Evolutionary conservation across 2,797 vertebrate genomes (phyloP).

Genomic region (Nyctalus aviator): DNA sequence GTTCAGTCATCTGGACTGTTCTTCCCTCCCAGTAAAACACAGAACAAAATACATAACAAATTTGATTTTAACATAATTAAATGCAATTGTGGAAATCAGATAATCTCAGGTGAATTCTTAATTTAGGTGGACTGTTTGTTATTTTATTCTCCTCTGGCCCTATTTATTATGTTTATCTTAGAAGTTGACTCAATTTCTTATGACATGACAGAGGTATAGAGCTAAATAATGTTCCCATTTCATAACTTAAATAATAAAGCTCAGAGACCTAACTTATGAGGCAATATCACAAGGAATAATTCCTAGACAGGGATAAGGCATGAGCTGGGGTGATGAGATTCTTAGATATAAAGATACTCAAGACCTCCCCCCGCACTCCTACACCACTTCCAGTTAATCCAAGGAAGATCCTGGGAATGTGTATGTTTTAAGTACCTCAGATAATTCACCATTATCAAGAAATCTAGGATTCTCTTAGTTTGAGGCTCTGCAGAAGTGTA

Average conservation of each 20-base stretch:
- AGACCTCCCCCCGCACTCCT: neutral
- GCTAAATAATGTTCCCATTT: slow-evolving; percentile 39
- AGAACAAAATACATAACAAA: slow-evolving; percentile 29
- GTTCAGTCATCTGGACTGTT: neutral
- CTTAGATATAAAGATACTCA: neutral
- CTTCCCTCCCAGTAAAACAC: neutral
- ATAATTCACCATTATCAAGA: slow-evolving; percentile 10
- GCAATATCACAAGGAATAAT: neutral
- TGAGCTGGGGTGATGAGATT: neutral
- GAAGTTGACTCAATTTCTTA: slow-evolving; percentile 33
- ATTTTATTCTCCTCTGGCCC: neutral
- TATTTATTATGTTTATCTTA: slow-evolving; percentile 50
- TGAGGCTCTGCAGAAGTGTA: neutral
- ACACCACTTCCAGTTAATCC: neutral
- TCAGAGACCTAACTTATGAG: slow-evolving; percentile 7
- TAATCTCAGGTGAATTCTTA: slow-evolving; percentile 29
- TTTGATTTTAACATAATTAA: slow-evolving; percentile 51
- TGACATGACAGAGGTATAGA: neutral
- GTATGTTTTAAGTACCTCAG: slow-evolving; percentile 10
- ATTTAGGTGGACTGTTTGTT: slow-evolving; percentile 39
- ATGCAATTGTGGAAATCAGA: neutral
- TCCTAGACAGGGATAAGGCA: neutral
- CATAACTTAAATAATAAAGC: slow-evolving; percentile 12
- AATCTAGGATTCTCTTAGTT: slow-evolving; percentile 34
- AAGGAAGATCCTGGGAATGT: neutral